Base-by-base conservation (phyloP, 2,888 invertebrate genomes). In the Bembecia ichneumoniformis region DNA sequence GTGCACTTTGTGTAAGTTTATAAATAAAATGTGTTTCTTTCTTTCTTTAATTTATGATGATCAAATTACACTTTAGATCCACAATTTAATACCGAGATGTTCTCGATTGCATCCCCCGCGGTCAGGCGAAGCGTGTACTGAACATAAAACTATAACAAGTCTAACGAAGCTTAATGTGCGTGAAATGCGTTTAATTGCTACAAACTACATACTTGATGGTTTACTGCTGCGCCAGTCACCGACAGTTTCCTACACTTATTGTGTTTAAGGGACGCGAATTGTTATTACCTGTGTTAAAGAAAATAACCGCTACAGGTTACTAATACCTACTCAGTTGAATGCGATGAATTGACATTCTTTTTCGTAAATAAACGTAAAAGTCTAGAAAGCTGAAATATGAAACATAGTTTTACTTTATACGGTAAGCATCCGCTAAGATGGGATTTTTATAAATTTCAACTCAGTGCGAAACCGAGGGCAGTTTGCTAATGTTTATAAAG, bases 181-280 rank as follows among this genome's bases (percentile, higher is more conserved):
- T 53, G 52, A 52, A 58, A 58, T 49, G 54, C 57, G 59, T 60
- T 63, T 58, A 61, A 63, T 54, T 55, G 58, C 53, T 61, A 65
- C 66, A 65, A 64, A 68, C 56, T 60, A 58, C 62, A 57, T 57
- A 57, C 55, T 53, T 53, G 55, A 51, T 52, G 52, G 58, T 70
- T 73, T 67, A 74, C 56, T 62, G 61, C 62, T 66, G 55, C 52
- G 49, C 53, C 72, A 74, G 73, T 58, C 68, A 53, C 56, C 55
- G 60, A 59, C 16, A 15, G 14, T 44, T 17, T 14, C 44, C 44
- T 16, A 28, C 28, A 28, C 44, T 44, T 44, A 17, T 17, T 17
- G 17, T 44, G 11, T 10, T 13, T 44, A 44, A 44, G 44, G 14
- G 44, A 44, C 11, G 15, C 16, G 15, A 16, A 40, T 13, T 44